These are phyloP conservation scores for Ochotona curzoniae DNA, from an alignment of 2,113 vertebrate genomes.

Conservation along the genomic window DNA sequence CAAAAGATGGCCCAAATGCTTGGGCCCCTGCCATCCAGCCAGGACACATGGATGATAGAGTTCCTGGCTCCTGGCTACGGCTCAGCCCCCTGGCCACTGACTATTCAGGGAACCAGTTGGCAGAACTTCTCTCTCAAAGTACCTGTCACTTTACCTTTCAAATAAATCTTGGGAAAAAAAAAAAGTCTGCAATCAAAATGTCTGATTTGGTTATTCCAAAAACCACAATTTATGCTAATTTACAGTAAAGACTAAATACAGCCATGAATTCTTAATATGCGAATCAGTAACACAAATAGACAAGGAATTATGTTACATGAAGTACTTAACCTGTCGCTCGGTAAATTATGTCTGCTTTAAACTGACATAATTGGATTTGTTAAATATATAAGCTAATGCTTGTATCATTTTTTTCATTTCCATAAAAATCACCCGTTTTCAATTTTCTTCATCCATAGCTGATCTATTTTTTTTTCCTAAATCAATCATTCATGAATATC, in stretches of 20 bases:
- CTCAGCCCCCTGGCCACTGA: no score
- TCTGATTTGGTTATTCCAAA: slow-evolving; percentile 51
- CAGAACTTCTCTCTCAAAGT: no score
- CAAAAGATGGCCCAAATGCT: no score
- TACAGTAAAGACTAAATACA: slow-evolving; percentile 54
- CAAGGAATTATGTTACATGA: slow-evolving; percentile 9
- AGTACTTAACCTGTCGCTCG: slow-evolving; percentile 52
- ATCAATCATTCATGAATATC: slow-evolving; percentile 82
- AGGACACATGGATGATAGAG: no score
- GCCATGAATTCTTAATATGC: slow-evolving; percentile 36
- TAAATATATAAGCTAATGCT: slow-evolving; percentile 20
- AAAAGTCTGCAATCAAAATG: slow-evolving; percentile 25
- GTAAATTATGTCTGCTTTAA: slow-evolving; percentile 54
- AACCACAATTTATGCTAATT: slow-evolving; percentile 14
- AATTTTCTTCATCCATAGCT: slow-evolving; percentile 31
- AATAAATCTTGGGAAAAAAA: no score
- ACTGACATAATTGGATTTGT: slow-evolving; percentile 52
- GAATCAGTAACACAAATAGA: slow-evolving; percentile 36
- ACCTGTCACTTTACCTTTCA: no score
- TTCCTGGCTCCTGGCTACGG: no score
- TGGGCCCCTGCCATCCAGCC: no score
- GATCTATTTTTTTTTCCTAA: slow-evolving; percentile 57
- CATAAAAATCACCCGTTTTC: slow-evolving; percentile 35
- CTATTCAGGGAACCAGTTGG: no score
- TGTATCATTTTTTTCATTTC: slow-evolving; percentile 50